Evolutionary conservation across 2,797 vertebrate species (phyloP).

Genomic region (Alfaro cultratus): DNA sequence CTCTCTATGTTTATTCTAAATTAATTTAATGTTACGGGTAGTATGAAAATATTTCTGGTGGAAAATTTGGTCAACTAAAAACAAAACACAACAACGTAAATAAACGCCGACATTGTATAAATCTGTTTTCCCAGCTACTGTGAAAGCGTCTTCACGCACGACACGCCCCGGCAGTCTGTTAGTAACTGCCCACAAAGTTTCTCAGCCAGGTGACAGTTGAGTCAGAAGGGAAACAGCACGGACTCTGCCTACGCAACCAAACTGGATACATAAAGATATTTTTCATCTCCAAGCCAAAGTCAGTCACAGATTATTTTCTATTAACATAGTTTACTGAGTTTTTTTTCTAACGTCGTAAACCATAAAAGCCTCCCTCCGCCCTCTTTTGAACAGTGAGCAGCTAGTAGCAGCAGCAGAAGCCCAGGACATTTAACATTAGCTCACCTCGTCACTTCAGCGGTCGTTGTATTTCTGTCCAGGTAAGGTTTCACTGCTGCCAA

Average conservation of each 20-base stretch:
- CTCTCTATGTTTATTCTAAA: neutral
- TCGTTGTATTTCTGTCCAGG: conserved; percentile 20
- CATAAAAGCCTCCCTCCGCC: conserved; percentile 4
- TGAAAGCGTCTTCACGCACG: conserved; percentile 18
- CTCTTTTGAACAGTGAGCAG: conserved; percentile 18
- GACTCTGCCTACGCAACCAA: neutral
- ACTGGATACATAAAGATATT: neutral
- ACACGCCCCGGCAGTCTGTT: conserved; percentile 31
- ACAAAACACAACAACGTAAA: neutral
- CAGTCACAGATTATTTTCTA: no score
- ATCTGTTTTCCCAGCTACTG: accelerated
- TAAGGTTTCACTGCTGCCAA: conserved; percentile 8
- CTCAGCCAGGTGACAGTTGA: conserved; percentile 73
- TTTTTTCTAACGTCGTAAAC: neutral
- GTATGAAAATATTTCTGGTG: neutral
- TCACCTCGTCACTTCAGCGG: conserved; percentile 9
- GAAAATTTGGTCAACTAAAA: neutral
- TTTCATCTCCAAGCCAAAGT: neutral
- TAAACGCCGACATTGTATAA: neutral
- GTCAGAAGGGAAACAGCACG: conserved; percentile 20
- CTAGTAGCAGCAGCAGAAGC: conserved; percentile 35
- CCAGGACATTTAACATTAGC: conserved; percentile 32
- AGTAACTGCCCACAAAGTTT: conserved; percentile 65
- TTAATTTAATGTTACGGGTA: neutral
- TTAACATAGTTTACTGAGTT: neutral